A percentile compares a stretch with the other conserved stretches of the same genome.
Evolutionary conservation across 35 echinoderm and acorn worm genomes (phyloP).

Genomic region (Anneissia japonica): DNA sequence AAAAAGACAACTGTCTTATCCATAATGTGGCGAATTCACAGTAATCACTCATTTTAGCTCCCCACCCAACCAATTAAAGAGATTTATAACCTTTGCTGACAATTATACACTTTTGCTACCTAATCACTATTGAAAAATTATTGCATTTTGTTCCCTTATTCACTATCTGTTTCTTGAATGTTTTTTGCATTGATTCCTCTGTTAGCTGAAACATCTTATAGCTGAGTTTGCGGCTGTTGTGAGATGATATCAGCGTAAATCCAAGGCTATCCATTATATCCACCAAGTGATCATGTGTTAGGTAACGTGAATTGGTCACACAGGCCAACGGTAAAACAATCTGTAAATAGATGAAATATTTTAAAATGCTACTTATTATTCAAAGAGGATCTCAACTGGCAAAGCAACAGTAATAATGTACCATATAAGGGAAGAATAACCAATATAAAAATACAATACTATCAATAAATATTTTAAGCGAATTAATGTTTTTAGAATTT

Average conservation of each 20-base stretch:
- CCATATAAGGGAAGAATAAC: no score
- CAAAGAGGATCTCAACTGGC: no score
- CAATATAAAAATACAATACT: no score
- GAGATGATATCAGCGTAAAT: conserved; percentile 40
- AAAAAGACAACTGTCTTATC: no score
- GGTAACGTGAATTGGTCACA: conserved; percentile 76
- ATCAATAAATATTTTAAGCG: no score
- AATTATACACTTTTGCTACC: neutral
- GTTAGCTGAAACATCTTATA: conserved; percentile 69
- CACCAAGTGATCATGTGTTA: conserved; percentile 46
- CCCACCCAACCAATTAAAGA: no score
- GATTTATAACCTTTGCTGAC: no score
- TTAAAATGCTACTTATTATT: neutral
- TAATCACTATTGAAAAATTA: conserved; percentile 69
- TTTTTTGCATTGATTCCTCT: conserved; percentile 2
- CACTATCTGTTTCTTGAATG: conserved; percentile 52
- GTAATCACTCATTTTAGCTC: no score
- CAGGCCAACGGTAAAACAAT: conserved; percentile 76
- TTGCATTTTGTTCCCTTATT: conserved; percentile 64
- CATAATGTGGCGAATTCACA: no score
- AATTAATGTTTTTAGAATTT: no score
- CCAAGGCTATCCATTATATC: conserved; percentile 63
- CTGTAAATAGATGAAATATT: conserved; percentile 27
- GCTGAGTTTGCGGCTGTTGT: conserved; percentile 68
- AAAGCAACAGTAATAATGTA: no score